phyloP scores from a whole-genome alignment of 1,140 invertebrate species.

The Papilio machaon region DNA sequence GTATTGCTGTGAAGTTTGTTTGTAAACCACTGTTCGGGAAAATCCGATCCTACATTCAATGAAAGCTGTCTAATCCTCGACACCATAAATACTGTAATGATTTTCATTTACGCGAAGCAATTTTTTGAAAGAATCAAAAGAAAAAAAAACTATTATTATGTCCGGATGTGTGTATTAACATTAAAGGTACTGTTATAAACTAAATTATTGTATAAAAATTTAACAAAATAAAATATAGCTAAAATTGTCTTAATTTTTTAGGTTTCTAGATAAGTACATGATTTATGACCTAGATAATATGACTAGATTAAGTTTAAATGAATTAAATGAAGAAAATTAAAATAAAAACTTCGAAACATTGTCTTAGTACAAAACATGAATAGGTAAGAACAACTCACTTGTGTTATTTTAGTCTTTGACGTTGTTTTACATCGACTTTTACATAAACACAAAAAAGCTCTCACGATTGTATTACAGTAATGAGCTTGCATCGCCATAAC shows the following conservation, averaged over 20 bases:
- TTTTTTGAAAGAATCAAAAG: background rate
- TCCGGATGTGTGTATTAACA: too few species aligned
- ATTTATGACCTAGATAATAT: too few species aligned
- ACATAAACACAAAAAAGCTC: constrained; percentile 25
- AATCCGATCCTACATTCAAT: background rate
- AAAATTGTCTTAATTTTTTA: too few species aligned
- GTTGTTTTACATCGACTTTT: constrained; percentile 1
- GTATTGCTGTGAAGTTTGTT: background rate
- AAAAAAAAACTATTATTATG: too few species aligned
- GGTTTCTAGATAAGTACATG: too few species aligned
- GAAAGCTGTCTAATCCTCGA: background rate
- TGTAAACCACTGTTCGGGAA: background rate
- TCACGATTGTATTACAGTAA: constrained; percentile 3
- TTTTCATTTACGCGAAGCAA: background rate
- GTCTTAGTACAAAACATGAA: too few species aligned
- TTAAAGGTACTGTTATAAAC: too few species aligned
- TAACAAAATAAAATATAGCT: too few species aligned
- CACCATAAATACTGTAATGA: background rate
- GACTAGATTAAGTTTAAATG: too few species aligned
- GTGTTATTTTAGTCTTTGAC: background rate
- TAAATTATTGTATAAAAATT: too few species aligned
- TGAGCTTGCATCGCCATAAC: background rate
- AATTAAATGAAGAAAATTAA: too few species aligned
- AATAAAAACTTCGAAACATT: too few species aligned
- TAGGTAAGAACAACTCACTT: background rate